A percentile compares a stretch with the other conserved stretches of the same genome.
phyloP scores from a whole-genome alignment of 2,888 invertebrate genomes.

The Argyra leucocephala region DNA sequence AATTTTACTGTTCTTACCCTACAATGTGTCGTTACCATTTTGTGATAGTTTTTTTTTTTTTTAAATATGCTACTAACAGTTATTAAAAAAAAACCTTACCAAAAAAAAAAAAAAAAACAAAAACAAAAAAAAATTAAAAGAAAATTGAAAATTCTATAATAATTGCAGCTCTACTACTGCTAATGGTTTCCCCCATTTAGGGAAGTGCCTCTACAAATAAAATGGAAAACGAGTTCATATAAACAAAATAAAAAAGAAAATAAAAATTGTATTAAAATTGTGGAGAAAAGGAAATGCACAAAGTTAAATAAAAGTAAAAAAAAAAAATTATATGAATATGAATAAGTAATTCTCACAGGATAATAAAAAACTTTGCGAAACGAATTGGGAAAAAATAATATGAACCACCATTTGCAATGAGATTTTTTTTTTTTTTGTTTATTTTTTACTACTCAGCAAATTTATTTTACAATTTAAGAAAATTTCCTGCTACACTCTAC shows the following conservation, averaged over 20 bases:
- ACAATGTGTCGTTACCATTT: too few relatives aligned
- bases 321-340: not conserved
- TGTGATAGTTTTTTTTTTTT: not conserved
- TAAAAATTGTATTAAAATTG: not conserved
- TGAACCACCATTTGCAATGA: not conserved
- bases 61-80: not conserved
- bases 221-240: constrained; percentile 4
- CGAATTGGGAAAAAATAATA: not conserved
- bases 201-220: constrained; percentile 3
- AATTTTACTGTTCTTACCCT: too few relatives aligned
- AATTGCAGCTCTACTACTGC: constrained; percentile 1
- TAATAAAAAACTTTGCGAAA: not conserved
- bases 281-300: too few relatives aligned
- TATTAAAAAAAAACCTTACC: too few relatives aligned
- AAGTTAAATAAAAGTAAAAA: too few relatives aligned
- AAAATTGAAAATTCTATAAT: not conserved
- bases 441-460: not conserved
- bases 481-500: not conserved
- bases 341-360: constrained; percentile 1
- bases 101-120: too few relatives aligned
- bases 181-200: not conserved
- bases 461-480: not conserved
- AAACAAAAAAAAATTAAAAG: too few relatives aligned
- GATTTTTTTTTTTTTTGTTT: too few relatives aligned
- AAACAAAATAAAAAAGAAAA: not conserved